Evolutionary conservation across 2,888 invertebrate species (phyloP), one percentile per base, ranked within the genome.

Genomic region (Agrochola litura): DNA sequence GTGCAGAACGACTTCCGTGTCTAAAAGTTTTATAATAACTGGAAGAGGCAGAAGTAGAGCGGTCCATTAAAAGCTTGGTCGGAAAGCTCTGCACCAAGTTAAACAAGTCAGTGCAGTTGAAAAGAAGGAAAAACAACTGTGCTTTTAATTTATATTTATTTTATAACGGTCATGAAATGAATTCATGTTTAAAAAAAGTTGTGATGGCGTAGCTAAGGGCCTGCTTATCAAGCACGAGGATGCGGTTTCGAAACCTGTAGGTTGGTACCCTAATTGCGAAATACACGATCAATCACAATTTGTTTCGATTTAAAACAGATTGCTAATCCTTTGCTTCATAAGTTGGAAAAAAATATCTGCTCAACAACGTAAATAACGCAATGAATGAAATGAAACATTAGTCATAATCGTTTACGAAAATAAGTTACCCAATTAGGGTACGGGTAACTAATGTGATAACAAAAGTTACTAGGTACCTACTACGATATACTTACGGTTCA

Each of bases 11-110:
- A 69, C 67, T 80, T 84, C 80, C 54, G 54, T 49, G 25, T 61
- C 49, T 16, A 56, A 72, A 79, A 80, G 65, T 81, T 84, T 80
- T 66, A 81, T 70, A 84, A 84, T 84, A 82, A 74, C 60, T 58
- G 41, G 25, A 79, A 56, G 43, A 56, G 63, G 64, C 52, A 56
- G n/a, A 73, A 84, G 25, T 58, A 43, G 74, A 66, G 61, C 58
- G 81, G 25, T 64, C 60, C 82, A 71, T 75, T 82, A 82, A 84
- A 81, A 74, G 81, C 84, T 67, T 73, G 73, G 61, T 66, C 46
- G 19, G 52, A 41, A 46, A 68, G 46, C 52, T 67, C 30, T 37
- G 37, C 37, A 3, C 14, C 16, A 72, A 83, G 67, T 72, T 56
- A 67, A 64, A 56, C 37, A 54, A 73, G 52, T 58, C 56, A 63